Evolutionary conservation across 2,888 invertebrate species (phyloP).

Genomic region (Caenorhabditis panamensis): DNA sequence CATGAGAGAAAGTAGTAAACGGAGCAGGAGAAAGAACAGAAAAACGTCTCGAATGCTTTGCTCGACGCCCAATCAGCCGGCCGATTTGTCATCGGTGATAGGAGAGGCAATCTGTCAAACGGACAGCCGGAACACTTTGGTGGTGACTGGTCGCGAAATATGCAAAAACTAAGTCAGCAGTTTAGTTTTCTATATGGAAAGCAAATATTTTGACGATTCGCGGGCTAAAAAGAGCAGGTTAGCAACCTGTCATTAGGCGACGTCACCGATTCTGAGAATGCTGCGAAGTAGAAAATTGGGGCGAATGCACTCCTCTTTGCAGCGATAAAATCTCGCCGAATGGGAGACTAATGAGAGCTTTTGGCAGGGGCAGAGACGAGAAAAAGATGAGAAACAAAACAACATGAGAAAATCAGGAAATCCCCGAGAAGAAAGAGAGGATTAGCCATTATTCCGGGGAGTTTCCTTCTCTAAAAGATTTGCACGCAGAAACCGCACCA

Average conservation of each 20-base stretch:
- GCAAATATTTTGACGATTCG: slow-evolving; percentile 6
- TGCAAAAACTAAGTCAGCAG: slow-evolving; percentile 22
- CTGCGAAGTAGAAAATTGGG: not conserved
- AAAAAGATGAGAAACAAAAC: not conserved
- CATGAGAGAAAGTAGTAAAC: not conserved
- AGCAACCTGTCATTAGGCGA: not conserved
- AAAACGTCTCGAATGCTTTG: slow-evolving; percentile 8
- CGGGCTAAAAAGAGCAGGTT: not conserved
- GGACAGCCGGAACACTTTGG: not conserved
- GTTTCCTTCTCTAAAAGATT: slow-evolving; percentile 3
- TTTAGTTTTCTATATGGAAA: no score
- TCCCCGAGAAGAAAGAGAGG: not conserved
- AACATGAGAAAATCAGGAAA: slow-evolving; percentile 3
- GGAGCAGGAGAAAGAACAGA: not conserved
- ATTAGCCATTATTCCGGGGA: slow-evolving; percentile 3
- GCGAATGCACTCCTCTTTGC: slow-evolving; percentile 11
- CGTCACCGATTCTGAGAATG: not conserved
- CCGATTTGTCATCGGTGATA: slow-evolving; percentile 37
- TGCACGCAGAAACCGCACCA: not conserved
- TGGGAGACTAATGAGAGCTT: slow-evolving; percentile 33
- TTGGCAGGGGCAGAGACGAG: not conserved
- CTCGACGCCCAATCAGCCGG: slow-evolving; percentile 11
- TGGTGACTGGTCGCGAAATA: slow-evolving; percentile 8
- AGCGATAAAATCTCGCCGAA: slow-evolving; percentile 33
- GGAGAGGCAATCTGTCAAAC: slow-evolving; percentile 33